Evolutionary conservation across 2,797 vertebrate species (phyloP).

Genomic region (Chelidonichthys spinosus): DNA sequence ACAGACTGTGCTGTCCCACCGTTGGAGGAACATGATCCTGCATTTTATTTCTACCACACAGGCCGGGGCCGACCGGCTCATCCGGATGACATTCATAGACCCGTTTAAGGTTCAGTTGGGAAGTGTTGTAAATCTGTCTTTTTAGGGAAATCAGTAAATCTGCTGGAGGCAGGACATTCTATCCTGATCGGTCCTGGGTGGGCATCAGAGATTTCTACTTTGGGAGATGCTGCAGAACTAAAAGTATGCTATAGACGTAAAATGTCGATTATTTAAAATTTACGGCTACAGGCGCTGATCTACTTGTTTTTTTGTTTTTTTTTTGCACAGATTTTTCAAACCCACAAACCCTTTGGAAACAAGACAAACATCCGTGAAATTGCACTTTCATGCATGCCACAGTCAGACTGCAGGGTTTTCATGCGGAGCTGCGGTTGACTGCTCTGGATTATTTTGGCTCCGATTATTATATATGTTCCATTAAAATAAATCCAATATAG

Average conservation of each 20-base stretch:
- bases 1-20: constrained; percentile 47
- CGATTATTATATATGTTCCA: not conserved
- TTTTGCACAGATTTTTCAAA: not conserved
- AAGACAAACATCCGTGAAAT: constrained; percentile 5
- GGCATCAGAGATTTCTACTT: constrained; percentile 32
- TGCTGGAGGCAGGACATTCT: constrained; percentile 44
- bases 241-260: constrained; percentile 6
- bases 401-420: not conserved
- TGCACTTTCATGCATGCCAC: not conserved
- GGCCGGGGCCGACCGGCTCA: constrained; percentile 29
- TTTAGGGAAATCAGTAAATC: constrained; percentile 66
- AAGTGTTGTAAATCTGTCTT: constrained; percentile 63
- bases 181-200: constrained; percentile 32
- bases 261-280: not conserved
- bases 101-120: constrained; percentile 49
- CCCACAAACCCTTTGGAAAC: not conserved
- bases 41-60: constrained; percentile 33
- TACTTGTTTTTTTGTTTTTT: constrained; percentile 4
- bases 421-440: not conserved
- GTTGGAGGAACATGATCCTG: constrained; percentile 42
- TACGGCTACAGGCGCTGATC: not conserved
- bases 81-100: constrained; percentile 56
- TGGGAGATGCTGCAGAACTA: constrained; percentile 1
- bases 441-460: not conserved
- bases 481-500: not conserved